These are phyloP conservation scores for Galago senegalensis DNA, from an alignment of 2,797 vertebrate genomes.

Conservation along the genomic window DNA sequence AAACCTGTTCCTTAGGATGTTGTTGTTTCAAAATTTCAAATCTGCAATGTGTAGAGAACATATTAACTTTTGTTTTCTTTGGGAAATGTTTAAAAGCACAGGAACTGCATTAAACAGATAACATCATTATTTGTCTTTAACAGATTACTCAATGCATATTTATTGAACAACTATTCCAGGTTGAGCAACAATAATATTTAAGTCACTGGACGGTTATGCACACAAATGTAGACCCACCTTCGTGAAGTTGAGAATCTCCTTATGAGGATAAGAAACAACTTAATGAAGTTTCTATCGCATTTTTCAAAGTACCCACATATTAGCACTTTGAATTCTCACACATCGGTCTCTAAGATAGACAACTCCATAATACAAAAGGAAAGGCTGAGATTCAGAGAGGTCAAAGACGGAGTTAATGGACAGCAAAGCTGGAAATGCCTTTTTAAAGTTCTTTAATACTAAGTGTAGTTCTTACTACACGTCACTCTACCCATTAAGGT, in stretches of 20 bases:
- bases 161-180: not conserved
- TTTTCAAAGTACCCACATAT: not conserved
- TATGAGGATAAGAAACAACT: not conserved
- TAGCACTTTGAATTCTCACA: not conserved
- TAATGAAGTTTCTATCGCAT: not conserved
- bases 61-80: constrained; percentile 45
- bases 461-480: not conserved
- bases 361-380: not conserved
- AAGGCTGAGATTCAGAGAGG: not conserved
- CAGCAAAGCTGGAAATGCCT: not conserved
- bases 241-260: not conserved
- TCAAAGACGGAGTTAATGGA: not conserved
- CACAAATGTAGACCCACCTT: constrained; percentile 14
- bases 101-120: not conserved
- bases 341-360: not conserved
- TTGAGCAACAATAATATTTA: not conserved
- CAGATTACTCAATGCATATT: not conserved
- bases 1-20: not conserved
- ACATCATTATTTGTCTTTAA: not conserved
- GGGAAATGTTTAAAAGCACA: constrained; percentile 4
- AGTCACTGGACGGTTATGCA: not conserved
- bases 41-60: not conserved
- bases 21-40: constrained; percentile 22
- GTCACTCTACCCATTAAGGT: not conserved
- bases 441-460: not conserved